Evolutionary conservation across 2,797 vertebrate genomes (phyloP).

Genomic region (Lepus townsendii): DNA sequence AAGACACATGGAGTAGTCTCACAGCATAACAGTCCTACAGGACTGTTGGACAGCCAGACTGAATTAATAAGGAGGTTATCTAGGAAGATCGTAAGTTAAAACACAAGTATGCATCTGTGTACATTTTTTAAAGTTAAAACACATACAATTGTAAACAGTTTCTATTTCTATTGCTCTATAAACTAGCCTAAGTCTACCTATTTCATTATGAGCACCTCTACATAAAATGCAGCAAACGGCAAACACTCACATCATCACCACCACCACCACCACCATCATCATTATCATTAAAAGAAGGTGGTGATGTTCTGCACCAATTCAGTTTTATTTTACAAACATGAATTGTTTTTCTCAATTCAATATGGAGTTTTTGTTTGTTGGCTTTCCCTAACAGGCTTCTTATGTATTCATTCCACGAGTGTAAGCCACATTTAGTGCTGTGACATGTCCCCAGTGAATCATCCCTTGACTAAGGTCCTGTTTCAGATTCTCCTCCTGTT

Average conservation of each 20-base stretch:
- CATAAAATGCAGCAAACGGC: neutral
- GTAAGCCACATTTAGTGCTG: neutral
- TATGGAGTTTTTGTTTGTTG: neutral
- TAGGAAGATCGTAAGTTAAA: neutral
- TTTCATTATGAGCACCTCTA: neutral
- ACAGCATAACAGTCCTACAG: neutral
- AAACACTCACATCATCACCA: neutral
- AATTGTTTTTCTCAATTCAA: neutral
- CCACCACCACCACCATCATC: too few relatives aligned
- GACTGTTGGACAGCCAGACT: neutral
- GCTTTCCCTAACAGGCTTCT: neutral
- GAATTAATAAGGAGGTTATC: neutral
- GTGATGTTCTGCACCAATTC: neutral
- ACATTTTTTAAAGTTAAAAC: neutral
- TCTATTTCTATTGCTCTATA: neutral
- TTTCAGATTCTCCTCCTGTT: neutral
- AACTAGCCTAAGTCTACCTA: neutral
- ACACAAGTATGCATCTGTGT: neutral
- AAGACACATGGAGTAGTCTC: neutral
- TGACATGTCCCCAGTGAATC: neutral
- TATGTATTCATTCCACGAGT: neutral
- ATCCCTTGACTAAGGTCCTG: neutral
- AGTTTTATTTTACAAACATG: neutral
- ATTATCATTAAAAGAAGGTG: neutral
- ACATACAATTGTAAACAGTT: neutral